Percentiles rank a stretch among this genome's conserved stretches.
These are phyloP conservation scores for Dendrocincla tyrannina DNA, from an alignment of 2,797 vertebrate genomes.

Conservation along the genomic window DNA sequence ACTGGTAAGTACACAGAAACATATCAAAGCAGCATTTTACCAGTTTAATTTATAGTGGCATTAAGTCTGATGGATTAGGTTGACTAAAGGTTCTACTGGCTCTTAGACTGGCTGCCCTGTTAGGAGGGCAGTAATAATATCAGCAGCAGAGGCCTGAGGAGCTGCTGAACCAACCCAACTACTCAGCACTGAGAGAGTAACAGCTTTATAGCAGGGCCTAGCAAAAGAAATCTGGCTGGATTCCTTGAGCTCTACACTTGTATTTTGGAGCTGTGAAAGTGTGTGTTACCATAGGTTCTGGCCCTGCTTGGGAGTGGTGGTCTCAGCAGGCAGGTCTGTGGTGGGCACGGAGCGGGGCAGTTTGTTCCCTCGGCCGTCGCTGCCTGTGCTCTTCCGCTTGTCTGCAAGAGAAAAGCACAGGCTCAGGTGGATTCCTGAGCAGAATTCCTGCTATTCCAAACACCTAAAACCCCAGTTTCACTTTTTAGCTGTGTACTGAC, in stretches of 20 bases:
- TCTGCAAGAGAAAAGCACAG: slow-evolving; percentile 64
- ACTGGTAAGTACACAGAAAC: neutral
- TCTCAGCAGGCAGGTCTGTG: slow-evolving; percentile 86
- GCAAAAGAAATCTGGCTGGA: neutral
- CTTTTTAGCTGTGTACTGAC: neutral
- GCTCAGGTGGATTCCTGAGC: neutral
- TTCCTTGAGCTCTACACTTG: neutral
- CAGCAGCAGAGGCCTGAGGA: neutral
- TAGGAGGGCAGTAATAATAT: neutral
- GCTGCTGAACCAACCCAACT: neutral
- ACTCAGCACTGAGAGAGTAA: neutral
- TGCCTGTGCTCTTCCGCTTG: slow-evolving; percentile 81
- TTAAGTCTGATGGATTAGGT: neutral
- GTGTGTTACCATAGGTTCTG: slow-evolving; percentile 92
- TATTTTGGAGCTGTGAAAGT: neutral
- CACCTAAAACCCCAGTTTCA: neutral
- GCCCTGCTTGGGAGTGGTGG: slow-evolving; percentile 91
- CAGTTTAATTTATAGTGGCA: neutral
- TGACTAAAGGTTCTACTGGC: neutral
- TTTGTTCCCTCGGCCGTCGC: slow-evolving; percentile 74
- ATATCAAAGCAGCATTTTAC: neutral
- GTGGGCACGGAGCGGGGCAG: slow-evolving; percentile 73
- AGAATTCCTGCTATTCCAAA: neutral
- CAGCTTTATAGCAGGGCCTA: neutral
- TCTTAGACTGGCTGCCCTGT: neutral